Evolutionary conservation across 2,113 vertebrate species (phyloP).

Genomic region (Rhea pennata): DNA sequence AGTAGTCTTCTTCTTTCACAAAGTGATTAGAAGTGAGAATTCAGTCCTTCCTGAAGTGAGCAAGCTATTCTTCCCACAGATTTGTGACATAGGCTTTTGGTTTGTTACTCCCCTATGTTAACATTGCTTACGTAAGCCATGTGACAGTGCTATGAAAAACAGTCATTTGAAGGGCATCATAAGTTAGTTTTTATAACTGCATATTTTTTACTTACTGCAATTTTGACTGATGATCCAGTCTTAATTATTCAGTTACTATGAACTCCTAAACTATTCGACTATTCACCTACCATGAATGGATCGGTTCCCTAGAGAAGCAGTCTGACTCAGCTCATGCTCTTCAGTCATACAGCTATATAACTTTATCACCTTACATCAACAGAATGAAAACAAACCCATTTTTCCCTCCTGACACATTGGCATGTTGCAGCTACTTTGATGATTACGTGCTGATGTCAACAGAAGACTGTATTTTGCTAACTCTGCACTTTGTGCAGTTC

Average conservation of each 20-base stretch:
- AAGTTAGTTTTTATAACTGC: background rate
- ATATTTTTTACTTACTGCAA: background rate
- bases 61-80: background rate
- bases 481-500: background rate
- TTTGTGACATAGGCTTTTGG: background rate
- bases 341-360: background rate
- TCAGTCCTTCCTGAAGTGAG: background rate
- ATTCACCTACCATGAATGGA: background rate
- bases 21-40: background rate
- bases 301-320: background rate
- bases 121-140: background rate
- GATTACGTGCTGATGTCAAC: background rate
- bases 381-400: background rate
- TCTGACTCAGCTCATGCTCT: background rate
- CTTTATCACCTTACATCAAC: accelerated
- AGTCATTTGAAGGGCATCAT: background rate
- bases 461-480: background rate
- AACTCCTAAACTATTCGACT: background rate
- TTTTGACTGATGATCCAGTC: background rate
- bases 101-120: background rate
- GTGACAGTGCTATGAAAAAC: background rate
- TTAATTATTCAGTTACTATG: background rate
- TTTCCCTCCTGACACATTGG: background rate
- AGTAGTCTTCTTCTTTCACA: background rate
- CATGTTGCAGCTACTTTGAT: background rate